A percentile compares a stretch with the other conserved stretches of the same genome.
Conservation (phyloP, 2,113 vertebrate species). For the Phocoena phocoena region DNA sequence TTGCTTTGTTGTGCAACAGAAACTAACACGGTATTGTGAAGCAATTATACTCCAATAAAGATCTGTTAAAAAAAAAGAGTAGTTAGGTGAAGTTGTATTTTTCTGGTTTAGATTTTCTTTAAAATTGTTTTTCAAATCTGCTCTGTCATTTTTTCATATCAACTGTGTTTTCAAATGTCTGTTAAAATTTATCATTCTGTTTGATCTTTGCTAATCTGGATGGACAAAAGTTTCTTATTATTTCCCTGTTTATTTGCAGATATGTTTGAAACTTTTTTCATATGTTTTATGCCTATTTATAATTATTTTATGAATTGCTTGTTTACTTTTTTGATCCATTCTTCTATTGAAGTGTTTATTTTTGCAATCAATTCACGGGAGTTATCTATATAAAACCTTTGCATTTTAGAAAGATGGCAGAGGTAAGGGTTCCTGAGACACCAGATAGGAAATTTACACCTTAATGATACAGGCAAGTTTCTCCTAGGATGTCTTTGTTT, state of each 20-base stretch:
- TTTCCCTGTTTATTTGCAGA: not conserved
- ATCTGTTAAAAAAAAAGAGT: not conserved
- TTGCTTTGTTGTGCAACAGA: too few relatives aligned
- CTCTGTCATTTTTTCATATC: not conserved
- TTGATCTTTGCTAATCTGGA: not conserved
- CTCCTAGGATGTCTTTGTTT: too few relatives aligned
- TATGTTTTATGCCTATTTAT: not conserved
- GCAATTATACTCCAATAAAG: too few relatives aligned
- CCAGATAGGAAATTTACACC: too few relatives aligned
- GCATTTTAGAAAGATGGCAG: too few relatives aligned
- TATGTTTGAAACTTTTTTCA: not conserved
- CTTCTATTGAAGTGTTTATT: not conserved
- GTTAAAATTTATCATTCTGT: constrained; percentile 12
- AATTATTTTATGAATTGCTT: not conserved
- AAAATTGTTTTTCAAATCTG: not conserved
- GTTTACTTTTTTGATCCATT: not conserved
- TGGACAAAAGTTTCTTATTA: not conserved
- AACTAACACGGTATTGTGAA: too few relatives aligned
- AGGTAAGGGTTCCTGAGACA: too few relatives aligned
- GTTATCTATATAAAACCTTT: not conserved
- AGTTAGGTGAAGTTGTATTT: not conserved
- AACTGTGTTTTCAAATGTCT: not conserved
- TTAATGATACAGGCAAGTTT: too few relatives aligned
- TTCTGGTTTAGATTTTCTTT: constrained; percentile 9
- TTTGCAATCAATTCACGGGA: not conserved